These are phyloP conservation scores for Lanius ludovicianus DNA, from an alignment of 2,113 vertebrate species.

Conservation along the genomic window DNA sequence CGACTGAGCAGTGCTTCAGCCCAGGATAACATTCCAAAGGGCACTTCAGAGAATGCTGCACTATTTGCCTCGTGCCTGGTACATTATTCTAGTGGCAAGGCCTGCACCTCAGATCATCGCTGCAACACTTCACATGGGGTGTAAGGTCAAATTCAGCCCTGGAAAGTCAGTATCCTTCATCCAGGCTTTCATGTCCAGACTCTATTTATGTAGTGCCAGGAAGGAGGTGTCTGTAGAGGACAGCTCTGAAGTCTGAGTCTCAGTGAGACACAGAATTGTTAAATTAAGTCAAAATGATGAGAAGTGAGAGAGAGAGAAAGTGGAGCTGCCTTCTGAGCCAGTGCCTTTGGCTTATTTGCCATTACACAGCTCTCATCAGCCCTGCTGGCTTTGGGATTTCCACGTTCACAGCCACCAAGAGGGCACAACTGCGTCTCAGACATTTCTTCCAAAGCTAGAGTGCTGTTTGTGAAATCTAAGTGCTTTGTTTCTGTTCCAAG, in stretches of 20 bases:
- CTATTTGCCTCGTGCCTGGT: neutral
- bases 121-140: accelerated
- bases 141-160: neutral
- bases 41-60: neutral
- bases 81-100: neutral
- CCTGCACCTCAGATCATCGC: neutral
- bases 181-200: neutral
- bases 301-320: neutral
- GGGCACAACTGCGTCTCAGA: neutral
- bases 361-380: neutral
- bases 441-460: neutral
- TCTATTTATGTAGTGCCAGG: neutral
- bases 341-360: neutral
- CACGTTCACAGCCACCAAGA: neutral
- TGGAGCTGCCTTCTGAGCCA: neutral
- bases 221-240: neutral
- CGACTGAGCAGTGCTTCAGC: neutral
- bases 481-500: neutral
- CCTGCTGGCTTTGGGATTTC: neutral
- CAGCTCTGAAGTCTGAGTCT: neutral
- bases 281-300: neutral
- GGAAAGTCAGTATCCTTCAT: neutral
- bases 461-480: neutral
- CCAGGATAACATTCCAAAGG: neutral
- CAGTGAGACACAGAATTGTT: neutral